Base-by-base conservation (phyloP, 2,888 invertebrate species). In the Pelosia muscerda region DNA sequence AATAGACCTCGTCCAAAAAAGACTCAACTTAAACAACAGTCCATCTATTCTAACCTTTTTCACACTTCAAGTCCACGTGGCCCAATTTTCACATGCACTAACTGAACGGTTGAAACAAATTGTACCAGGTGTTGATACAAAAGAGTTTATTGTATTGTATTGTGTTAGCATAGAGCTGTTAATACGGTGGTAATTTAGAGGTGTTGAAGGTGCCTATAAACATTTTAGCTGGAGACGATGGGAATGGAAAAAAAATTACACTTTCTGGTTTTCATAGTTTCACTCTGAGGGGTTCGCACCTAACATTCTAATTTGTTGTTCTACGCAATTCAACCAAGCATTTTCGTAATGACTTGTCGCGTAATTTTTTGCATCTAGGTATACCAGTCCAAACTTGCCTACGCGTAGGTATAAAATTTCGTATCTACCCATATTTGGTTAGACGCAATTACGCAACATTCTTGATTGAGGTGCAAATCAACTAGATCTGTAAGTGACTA, bases 71-170 rank as follows among this genome's bases (percentile, higher is more conserved):
- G 53, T 58, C 9, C 42, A 55, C 64, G 63, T 57, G 38, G 15
- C n/a, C 55, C 65, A 62, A 65, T 69, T 69, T 69, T 65, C 65
- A 66, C 25, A 38, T 65, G 58, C 49, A 69, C 65, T 64, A 59
- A 69, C 58, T 31, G 62, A 57, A 25, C 61, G 62, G 61, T 61
- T 56, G 59, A 54, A 63, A 69, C 68, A 62, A 69, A 61, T 60
- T 66, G 63, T 61, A 63, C 58, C 69, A 69, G 69, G 65, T 69
- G 69, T 54, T 15, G 58, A 58, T 69, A 79, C 79, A 79, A 81
- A 76, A 76, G 79, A 73, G 63, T 69, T 69, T 78, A 79, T 81
- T 79, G 79, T 81, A 71, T 81, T 75, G 69, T 73, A 69, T 74
- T 74, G 61, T 49, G 66, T 79, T 79, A 74, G 73, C 62, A 66